Evolutionary conservation across 35 echinoderm and acorn worm species (phyloP), one percentile per base, ranked within the genome.

Genomic region (Heliocidaris erythrogramma): DNA sequence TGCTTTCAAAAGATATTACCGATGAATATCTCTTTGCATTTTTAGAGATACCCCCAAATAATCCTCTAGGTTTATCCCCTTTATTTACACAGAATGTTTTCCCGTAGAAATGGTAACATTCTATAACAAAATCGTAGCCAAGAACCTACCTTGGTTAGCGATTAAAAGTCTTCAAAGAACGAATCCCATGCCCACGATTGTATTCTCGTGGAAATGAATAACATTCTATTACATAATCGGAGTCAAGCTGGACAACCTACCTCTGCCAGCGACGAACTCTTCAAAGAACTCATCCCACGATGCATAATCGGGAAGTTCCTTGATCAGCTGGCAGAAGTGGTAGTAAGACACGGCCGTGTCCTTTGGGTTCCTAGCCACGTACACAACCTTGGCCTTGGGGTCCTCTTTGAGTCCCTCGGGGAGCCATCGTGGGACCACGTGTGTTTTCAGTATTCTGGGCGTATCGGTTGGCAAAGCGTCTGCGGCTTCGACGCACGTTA

Each of bases 321-420:
- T 84, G 14, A 84, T 84, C 14, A 18, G n/a, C 69, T 2, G 69
- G n/a, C 69, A 84, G 69, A 84, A 84, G 69, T 84, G 69, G n/a
- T 84, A 84, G 69, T 84, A 84, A 84, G 69, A 84, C 69, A 84
- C 69, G n/a, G 69, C 69, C 69, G 69, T 84, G n/a, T 84, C 69
- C 69, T 84, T 84, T 84, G 69, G 69, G 69, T 84, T 84, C 69
- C 69, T 84, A 1, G 69, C 69, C 69, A 84, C 69, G 3, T 42
- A 42, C 3, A 42, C 35, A 42, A 42, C 35, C 35, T 42, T 42
- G 35, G 35, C 35, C 35, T 84, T 84, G 14, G 69, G 69, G 69
- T 84, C 69, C 14, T 84, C 69, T 2, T 29, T 14, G n/a, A 84
- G 69, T 14, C n/a, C 69, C n/a, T 84, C 69, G 14, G 69, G 69